Percentiles rank a stretch among this genome's conserved stretches.
These are phyloP conservation scores for Dipodomys ordii DNA, from an alignment of 2,113 vertebrate species.

Conservation along the genomic window DNA sequence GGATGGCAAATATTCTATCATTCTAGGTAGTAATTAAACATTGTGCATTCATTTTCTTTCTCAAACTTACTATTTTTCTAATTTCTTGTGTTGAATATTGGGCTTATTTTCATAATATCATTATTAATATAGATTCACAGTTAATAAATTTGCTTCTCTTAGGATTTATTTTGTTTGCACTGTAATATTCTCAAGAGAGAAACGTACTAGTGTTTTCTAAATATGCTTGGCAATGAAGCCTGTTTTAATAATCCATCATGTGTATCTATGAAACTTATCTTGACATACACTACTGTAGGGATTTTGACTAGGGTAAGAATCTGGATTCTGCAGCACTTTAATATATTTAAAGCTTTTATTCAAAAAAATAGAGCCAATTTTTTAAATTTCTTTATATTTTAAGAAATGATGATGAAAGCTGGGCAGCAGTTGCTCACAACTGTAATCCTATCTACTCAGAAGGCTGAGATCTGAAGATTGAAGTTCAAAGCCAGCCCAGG, in stretches of 20 bases:
- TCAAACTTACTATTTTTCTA: conserved; percentile 19
- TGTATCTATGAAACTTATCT: neutral
- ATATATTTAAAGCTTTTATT: neutral
- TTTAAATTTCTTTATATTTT: conserved; percentile 8
- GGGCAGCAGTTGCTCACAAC: too few species aligned
- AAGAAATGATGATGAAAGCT: neutral
- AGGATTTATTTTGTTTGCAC: neutral
- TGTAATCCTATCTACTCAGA: too few species aligned
- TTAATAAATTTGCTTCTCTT: conserved; percentile 15
- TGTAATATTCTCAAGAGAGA: neutral
- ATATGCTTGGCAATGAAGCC: neutral
- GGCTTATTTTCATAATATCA: neutral
- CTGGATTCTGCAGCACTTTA: neutral
- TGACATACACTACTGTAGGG: neutral
- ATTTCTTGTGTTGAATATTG: neutral
- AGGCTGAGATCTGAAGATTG: too few species aligned
- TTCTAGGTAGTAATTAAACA: conserved; percentile 9
- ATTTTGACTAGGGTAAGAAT: neutral
- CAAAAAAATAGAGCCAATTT: too few species aligned
- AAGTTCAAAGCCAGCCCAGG: too few species aligned
- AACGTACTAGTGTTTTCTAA: conserved; percentile 21
- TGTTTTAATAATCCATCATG: neutral
- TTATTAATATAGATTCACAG: neutral
- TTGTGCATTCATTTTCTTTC: conserved; percentile 21
- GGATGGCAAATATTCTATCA: neutral